Percentiles rank a stretch among this genome's conserved stretches.
Conservation (phyloP, 1,140 invertebrate species). For the Aplysia californica region DNA sequence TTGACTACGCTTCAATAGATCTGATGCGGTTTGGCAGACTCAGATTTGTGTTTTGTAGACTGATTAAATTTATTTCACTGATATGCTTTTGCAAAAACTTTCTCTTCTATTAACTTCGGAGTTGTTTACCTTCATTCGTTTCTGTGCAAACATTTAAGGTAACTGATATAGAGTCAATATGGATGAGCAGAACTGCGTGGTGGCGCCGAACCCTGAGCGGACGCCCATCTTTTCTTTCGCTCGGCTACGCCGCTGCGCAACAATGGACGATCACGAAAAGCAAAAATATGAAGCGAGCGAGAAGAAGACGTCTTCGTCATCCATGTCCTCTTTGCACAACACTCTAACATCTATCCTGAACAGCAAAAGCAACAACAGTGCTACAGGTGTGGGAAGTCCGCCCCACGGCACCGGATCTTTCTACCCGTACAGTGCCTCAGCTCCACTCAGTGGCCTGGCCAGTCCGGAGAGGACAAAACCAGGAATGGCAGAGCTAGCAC, state of each 20-base stretch:
- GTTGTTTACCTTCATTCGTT: too few relatives aligned
- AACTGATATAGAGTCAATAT: too few relatives aligned
- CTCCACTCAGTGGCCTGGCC: background rate
- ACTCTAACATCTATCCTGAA: background rate
- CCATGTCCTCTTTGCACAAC: background rate
- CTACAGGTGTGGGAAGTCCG: background rate
- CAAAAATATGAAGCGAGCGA: background rate
- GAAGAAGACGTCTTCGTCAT: background rate
- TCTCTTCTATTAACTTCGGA: too few relatives aligned
- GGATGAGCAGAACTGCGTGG: too few relatives aligned
- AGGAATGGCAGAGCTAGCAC: background rate
- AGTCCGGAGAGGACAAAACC: background rate
- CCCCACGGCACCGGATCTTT: background rate
- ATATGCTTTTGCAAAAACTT: too few relatives aligned
- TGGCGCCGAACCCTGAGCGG: too few relatives aligned
- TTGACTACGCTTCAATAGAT: too few relatives aligned
- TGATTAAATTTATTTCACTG: too few relatives aligned
- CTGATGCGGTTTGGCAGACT: too few relatives aligned
- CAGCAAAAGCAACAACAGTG: background rate
- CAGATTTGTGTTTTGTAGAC: too few relatives aligned
- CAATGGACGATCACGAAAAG: constrained; percentile 11
- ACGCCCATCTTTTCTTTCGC: constrained; percentile 17
- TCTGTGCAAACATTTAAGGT: too few relatives aligned
- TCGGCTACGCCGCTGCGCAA: constrained; percentile 7
- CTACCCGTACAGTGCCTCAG: background rate